Percentiles rank a stretch among this genome's conserved stretches.
Evolutionary conservation across 1,140 invertebrate genomes (phyloP).

Genomic region (Papilio helenus): DNA sequence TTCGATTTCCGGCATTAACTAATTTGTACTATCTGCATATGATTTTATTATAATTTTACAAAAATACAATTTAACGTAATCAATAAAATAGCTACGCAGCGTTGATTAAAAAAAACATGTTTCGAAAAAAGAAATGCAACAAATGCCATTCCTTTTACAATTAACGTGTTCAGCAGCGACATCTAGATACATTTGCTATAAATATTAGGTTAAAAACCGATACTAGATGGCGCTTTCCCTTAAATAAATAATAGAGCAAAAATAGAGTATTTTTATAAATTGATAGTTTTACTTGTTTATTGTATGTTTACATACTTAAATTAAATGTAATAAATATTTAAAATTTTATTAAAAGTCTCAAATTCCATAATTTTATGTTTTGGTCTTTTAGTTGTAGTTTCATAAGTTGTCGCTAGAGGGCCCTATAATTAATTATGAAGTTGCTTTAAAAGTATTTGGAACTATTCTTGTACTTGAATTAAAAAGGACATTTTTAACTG

Average conservation of each 20-base stretch:
- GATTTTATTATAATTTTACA: too few relatives aligned
- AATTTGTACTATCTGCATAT: too few relatives aligned
- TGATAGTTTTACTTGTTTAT: neutral
- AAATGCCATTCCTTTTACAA: too few relatives aligned
- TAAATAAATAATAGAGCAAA: neutral
- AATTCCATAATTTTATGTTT: too few relatives aligned
- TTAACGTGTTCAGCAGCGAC: neutral
- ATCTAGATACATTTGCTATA: neutral
- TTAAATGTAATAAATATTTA: too few relatives aligned
- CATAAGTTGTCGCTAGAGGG: neutral
- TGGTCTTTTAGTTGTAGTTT: neutral
- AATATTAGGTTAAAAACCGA: neutral
- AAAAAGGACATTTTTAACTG: neutral
- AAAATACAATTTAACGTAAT: too few relatives aligned
- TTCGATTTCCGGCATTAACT: too few relatives aligned
- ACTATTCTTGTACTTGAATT: neutral
- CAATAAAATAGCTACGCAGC: too few relatives aligned
- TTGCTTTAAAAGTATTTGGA: neutral
- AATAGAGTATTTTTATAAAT: neutral
- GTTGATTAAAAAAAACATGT: too few relatives aligned
- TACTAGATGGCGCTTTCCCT: neutral
- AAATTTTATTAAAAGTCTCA: too few relatives aligned
- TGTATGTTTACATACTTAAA: too few relatives aligned
- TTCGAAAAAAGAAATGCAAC: too few relatives aligned
- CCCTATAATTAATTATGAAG: neutral